Base-by-base conservation (phyloP, 2,113 vertebrate genomes). In the Stercorarius parasiticus region DNA sequence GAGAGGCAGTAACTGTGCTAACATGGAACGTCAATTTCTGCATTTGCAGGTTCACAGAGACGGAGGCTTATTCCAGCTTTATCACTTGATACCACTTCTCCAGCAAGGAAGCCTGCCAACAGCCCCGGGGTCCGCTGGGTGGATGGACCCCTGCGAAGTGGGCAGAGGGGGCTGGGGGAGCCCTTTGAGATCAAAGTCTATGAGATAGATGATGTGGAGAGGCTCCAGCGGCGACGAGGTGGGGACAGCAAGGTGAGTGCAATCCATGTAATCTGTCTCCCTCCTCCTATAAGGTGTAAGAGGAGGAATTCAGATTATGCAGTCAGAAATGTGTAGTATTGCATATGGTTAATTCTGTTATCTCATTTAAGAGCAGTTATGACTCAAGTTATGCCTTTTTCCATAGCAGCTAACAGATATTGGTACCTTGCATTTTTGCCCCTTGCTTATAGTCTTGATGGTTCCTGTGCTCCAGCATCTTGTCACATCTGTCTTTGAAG, bases 111-210 rank as follows among this genome's bases (percentile, higher is more conserved):
- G 86, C 98, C 99, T 29, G 82, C 98, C 81, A 96, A 94, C 90
- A 98, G 98, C 94, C 97, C 99, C 0, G 98, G 99, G 42, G 97
- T 99, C 42, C 99, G 99, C 98, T 99, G 99, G 99, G 99, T 99
- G 78, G 99, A 99, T 3, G 99, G 99, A 7, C 99, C 99, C 4
- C 97, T 99, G 77, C 95, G 99, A 58, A 98, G 95, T 78, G 96
- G 98, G 92, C 98, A 98, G 98, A 86, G 99, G 69, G 93, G 97
- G 22, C 62, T 98, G 58, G 98, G 98, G 38, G 99, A 99, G 83
- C 99, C 99, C 71, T 99, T 99, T 42, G 99, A 99, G 98, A 99
- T 99, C 94, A 99, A 99, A 94, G 99, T 99, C 76, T 99, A 99
- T n/a, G 99, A 99, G 94, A 99, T 99, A 13, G 99, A 99, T 32